Conservation (phyloP, 92 coral and sea anemone genomes). For the Palythoa caribaeorum region DNA sequence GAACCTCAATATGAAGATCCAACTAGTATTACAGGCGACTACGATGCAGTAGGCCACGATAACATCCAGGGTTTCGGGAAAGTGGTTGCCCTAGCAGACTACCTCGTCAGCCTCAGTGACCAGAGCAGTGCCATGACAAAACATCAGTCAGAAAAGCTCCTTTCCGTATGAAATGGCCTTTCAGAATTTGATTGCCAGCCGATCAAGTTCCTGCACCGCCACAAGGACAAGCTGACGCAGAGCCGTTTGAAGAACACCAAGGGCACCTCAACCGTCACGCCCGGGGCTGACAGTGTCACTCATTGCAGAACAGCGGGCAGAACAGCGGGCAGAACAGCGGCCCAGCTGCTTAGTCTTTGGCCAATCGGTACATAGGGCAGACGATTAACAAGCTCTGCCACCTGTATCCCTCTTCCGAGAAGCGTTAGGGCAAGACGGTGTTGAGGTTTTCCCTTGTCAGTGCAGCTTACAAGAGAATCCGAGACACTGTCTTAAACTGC, state of each 20-base stretch:
- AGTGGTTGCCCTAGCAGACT: neutral
- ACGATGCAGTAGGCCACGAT: too few species aligned
- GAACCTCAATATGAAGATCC: too few species aligned
- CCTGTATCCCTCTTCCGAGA: neutral
- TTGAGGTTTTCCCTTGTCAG: neutral
- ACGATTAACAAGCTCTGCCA: neutral
- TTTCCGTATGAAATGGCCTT: too few species aligned
- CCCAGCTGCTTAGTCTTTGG: neutral
- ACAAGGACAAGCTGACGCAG: neutral
- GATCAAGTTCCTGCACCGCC: neutral
- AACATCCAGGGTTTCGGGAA: too few species aligned
- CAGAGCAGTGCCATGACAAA: neutral
- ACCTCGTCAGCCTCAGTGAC: neutral
- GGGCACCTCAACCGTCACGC: neutral
- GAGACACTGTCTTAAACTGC: neutral
- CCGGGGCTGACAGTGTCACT: conserved; percentile 12
- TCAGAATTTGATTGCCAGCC: too few species aligned
- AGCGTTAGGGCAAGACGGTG: neutral
- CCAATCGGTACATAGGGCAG: neutral
- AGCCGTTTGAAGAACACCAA: neutral
- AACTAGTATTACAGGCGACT: too few species aligned
- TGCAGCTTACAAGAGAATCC: neutral
- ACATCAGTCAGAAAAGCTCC: neutral
- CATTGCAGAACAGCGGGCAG: conserved; percentile 8
- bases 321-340: too few species aligned